Base-by-base conservation (phyloP, 2,113 vertebrate genomes). In the Labrus mixtus region DNA sequence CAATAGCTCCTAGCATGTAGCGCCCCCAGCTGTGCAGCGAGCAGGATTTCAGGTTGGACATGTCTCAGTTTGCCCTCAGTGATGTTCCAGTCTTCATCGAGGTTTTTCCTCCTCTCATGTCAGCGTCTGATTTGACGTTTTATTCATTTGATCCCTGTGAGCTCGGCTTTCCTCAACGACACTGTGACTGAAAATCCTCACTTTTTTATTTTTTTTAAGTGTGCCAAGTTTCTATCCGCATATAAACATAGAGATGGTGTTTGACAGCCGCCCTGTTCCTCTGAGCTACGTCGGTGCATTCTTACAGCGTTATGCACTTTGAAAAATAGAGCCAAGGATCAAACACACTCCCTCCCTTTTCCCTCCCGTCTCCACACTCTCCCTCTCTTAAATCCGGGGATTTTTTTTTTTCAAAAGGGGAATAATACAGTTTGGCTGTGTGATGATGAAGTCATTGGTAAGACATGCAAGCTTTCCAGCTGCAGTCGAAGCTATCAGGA, bases 11-110 rank as follows among this genome's bases (percentile, higher is more conserved):
- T 89, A 70, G 73, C 83, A 20, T 76, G 61, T 73, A 87, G 90
- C 89, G 90, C 90, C 89, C 87, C 89, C 92, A 87, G 87, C 90
- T 91, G 92, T 87, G 76, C 73, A 73, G 63, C 17, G 65, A 51
- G 68, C 33, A 69, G 65, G 72, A 84, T 76, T 85, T 80, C 74
- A 86, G 20, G 54, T 60, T 66, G 41, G 73, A 53, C 41, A 58
- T 39, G 60, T 57, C 68, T 74, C 65, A 2, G 46, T 41, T 9
- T 7, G 39, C 39, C 39, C 15, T 16, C 53, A n/a, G 25, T 48
- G 23, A 53, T 69, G 63, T 72, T 73, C 58, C 25, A 51, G 20
- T 69, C 56, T 58, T 60, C 3, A 1, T 83, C 51, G 22, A 45
- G 73, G n/a, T 67, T 61, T 67, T 61, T 58, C n/a, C 63, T 64